phyloP scores from a whole-genome alignment of 2,888 invertebrate genomes.

The Selenia dentaria region DNA sequence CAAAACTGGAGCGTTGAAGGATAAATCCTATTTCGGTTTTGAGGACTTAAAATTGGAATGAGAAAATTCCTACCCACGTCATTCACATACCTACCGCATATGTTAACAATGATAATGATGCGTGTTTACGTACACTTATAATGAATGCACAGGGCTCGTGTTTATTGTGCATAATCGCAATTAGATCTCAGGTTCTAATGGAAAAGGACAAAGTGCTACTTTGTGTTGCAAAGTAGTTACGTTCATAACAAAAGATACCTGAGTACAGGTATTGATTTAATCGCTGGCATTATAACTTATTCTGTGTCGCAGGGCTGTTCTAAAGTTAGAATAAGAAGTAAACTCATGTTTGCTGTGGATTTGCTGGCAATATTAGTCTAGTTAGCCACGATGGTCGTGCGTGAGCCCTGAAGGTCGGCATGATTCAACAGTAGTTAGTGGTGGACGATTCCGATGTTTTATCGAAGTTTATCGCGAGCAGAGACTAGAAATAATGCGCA shows the following conservation, averaged over 20 bases:
- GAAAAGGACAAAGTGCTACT: slow-evolving; percentile 3
- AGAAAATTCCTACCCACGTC: slow-evolving; percentile 3
- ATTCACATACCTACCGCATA: background rate
- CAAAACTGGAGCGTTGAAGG: too few relatives aligned
- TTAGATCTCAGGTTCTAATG: slow-evolving; percentile 11
- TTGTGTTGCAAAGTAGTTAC: background rate
- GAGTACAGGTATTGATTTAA: slow-evolving; percentile 23
- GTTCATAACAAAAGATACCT: background rate
- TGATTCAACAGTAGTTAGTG: slow-evolving; percentile 16
- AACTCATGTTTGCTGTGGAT: slow-evolving; percentile 8
- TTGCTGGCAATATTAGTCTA: slow-evolving; percentile 23
- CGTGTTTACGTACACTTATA: slow-evolving; percentile 18
- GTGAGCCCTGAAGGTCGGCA: slow-evolving; percentile 31
- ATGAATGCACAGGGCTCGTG: slow-evolving; percentile 12
- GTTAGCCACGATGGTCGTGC: slow-evolving; percentile 21
- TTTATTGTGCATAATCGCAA: slow-evolving; percentile 6
- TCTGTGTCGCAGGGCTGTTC: too few relatives aligned
- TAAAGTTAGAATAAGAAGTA: slow-evolving; percentile 33
- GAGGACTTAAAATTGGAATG: slow-evolving; percentile 1
- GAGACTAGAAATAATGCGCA: background rate
- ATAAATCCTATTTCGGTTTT: slow-evolving; percentile 1
- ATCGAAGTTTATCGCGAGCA: slow-evolving; percentile 1
- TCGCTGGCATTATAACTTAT: too few relatives aligned
- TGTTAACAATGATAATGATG: slow-evolving; percentile 19
- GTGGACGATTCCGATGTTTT: background rate